These are phyloP conservation scores for Bufo gargarizans DNA, from an alignment of 2,113 vertebrate species.

Conservation along the genomic window DNA sequence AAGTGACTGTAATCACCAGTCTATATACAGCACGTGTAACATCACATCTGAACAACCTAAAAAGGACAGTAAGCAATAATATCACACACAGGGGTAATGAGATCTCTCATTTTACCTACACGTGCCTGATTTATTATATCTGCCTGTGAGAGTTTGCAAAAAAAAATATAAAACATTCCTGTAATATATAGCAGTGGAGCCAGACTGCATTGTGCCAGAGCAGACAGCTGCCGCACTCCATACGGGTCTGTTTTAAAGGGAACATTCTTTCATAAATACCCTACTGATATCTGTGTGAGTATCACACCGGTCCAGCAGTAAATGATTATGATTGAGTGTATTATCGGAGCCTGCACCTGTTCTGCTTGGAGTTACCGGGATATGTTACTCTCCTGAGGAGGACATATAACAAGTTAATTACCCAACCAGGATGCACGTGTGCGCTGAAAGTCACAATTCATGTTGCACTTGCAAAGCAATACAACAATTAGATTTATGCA, in stretches of 20 bases:
- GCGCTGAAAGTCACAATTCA: neutral
- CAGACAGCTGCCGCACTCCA: conserved; percentile 37
- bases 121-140: conserved; percentile 9
- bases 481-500: neutral
- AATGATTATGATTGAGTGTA: conserved; percentile 48
- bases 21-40: too few species aligned
- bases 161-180: neutral
- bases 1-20: neutral
- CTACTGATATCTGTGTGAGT: conserved; percentile 43
- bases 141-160: neutral
- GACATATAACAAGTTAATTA: conserved; percentile 10
- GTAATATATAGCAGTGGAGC: neutral
- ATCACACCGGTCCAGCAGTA: conserved; percentile 36
- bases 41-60: too few species aligned
- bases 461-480: neutral
- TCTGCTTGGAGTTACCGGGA: conserved; percentile 17
- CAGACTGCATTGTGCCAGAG: conserved; percentile 16
- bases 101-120: neutral
- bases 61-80: too few species aligned
- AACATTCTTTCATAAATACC: conserved; percentile 37
- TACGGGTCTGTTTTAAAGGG: conserved; percentile 36
- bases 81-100: neutral
- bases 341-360: conserved; percentile 29
- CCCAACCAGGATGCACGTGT: neutral
- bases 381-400: conserved; percentile 19